A percentile compares a stretch with the other conserved stretches of the same genome.
These are phyloP conservation scores for Rafetus swinhoei DNA, from an alignment of 2,113 vertebrate species.

Conservation along the genomic window DNA sequence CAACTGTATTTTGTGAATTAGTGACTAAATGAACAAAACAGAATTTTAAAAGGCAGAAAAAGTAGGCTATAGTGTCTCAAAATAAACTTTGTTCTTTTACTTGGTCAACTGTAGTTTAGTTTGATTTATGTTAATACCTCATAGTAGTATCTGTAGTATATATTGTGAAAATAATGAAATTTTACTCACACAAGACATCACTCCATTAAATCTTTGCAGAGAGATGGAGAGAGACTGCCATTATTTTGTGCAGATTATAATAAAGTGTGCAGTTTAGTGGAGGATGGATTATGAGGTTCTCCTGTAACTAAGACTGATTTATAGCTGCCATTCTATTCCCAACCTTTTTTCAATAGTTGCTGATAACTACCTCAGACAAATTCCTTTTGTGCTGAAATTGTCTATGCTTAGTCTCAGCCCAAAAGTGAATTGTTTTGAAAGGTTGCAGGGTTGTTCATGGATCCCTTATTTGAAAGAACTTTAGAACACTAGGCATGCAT, in stretches of 20 bases:
- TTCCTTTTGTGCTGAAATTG: background rate
- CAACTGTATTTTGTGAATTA: background rate
- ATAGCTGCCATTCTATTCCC: background rate
- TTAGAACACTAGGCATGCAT: accelerated
- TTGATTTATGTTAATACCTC: background rate
- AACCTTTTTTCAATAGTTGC: accelerated
- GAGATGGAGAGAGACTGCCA: background rate
- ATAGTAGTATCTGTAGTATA: accelerated
- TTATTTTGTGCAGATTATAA: background rate
- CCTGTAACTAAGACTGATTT: background rate
- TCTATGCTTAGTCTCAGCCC: background rate
- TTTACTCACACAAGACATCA: accelerated
- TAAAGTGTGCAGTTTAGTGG: accelerated
- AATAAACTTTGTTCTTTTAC: background rate
- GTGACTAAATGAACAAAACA: background rate
- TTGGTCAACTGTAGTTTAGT: background rate
- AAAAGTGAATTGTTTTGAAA: background rate
- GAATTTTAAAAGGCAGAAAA: background rate
- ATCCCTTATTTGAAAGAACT: background rate
- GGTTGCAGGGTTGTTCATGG: background rate
- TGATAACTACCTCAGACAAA: background rate
- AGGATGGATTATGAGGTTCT: background rate
- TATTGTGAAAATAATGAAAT: background rate
- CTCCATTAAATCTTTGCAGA: background rate
- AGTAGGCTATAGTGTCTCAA: background rate